Conservation (phyloP, 1,140 invertebrate genomes). For the Euglossa dilemma region DNA sequence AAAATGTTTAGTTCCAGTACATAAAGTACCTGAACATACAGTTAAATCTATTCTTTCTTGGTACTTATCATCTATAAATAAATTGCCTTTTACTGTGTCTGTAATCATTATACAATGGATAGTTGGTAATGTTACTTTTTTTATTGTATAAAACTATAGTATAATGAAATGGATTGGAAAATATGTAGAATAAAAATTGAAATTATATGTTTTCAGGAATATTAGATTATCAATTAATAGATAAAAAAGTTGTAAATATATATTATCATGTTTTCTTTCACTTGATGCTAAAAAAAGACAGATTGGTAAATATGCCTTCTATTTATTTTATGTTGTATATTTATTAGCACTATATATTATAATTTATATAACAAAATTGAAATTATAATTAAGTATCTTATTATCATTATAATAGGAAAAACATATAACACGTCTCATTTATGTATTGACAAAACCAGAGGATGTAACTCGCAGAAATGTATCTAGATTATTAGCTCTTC, state of each 20-base stretch:
- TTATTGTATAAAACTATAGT: conserved; percentile 2
- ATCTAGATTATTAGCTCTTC: conserved; percentile 64
- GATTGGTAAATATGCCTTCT: conserved; percentile 65
- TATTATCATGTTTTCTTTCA: conserved; percentile 77
- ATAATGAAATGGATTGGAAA: background rate
- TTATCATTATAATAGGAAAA: conserved; percentile 60
- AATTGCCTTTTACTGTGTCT: conserved; percentile 63
- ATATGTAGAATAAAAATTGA: background rate
- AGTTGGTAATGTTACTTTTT: conserved; percentile 64
- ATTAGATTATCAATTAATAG: conserved; percentile 73
- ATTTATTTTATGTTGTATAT: background rate
- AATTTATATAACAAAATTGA: background rate
- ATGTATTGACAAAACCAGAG: conserved; percentile 77
- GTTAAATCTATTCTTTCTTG: conserved; percentile 69
- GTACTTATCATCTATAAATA: conserved; percentile 60
- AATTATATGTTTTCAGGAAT: conserved; percentile 65
- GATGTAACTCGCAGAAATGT: conserved; percentile 78
- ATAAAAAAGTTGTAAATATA: conserved; percentile 71
- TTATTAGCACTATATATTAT: background rate
- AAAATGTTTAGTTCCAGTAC: conserved; percentile 75
- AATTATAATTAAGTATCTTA: conserved; percentile 17
- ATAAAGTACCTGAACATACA: conserved; percentile 58
- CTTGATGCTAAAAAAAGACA: conserved; percentile 67
- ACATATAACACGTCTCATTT: conserved; percentile 74
- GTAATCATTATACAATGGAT: conserved; percentile 73